Conservation (phyloP, 1,140 invertebrate species). For the Aphidius ervi region DNA sequence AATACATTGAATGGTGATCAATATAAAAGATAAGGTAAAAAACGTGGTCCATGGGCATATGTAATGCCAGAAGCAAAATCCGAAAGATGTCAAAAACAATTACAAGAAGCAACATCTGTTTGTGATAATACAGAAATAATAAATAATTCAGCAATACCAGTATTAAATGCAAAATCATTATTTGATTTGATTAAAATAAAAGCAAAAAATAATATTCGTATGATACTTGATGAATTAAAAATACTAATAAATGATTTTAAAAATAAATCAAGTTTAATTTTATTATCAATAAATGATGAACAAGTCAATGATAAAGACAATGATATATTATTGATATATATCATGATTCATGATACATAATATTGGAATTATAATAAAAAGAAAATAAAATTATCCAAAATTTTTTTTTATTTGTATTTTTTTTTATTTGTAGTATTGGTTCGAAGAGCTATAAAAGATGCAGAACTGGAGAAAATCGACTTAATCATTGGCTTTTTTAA, state of each 20-base stretch:
- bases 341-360: conserved; percentile 26
- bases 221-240: conserved; percentile 40
- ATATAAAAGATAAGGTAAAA: conserved; percentile 46
- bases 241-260: conserved; percentile 37
- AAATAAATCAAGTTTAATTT: conserved; percentile 33
- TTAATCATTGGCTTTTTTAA: no score
- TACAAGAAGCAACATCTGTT: conserved; percentile 53
- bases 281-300: conserved; percentile 28
- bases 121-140: conserved; percentile 43
- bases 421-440: no score
- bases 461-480: no score
- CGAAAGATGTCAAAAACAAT: conserved; percentile 50
- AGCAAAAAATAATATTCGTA: conserved; percentile 41
- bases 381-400: no score
- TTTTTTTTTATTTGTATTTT: no score
- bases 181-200: conserved; percentile 44
- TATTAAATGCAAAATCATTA: conserved; percentile 42
- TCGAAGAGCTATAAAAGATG: no score
- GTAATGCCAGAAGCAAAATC: conserved; percentile 50
- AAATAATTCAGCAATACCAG: conserved; percentile 47
- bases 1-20: conserved; percentile 33
- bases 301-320: neutral
- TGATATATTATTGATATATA: conserved; percentile 32
- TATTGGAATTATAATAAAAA: no score
- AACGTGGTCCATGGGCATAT: conserved; percentile 48